phyloP scores from a whole-genome alignment of 2,797 vertebrate genomes.

The Microtus obscurus region DNA sequence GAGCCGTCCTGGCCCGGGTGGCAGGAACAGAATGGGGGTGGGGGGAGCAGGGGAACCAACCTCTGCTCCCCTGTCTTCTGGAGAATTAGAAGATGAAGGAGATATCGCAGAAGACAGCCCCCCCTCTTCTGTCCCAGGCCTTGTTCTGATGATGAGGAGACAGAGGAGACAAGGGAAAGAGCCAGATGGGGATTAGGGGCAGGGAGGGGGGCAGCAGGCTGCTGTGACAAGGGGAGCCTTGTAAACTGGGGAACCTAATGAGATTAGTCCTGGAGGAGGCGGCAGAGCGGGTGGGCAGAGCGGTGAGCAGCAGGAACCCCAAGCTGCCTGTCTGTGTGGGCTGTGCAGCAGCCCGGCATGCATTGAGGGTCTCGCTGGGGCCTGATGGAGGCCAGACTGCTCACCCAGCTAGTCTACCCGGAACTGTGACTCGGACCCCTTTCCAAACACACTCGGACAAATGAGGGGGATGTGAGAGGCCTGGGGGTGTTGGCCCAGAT shows the following conservation, averaged over 20 bases:
- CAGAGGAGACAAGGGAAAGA: background rate
- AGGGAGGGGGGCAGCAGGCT: background rate
- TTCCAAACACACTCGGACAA: background rate
- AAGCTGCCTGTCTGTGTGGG: background rate
- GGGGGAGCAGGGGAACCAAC: background rate
- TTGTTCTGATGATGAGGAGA: background rate
- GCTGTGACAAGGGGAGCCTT: background rate
- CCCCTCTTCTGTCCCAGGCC: background rate
- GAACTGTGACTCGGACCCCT: background rate
- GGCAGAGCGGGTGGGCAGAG: background rate
- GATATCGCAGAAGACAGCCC: too few species aligned
- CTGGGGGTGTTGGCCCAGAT: background rate
- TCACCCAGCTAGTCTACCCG: background rate
- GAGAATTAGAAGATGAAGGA: background rate
- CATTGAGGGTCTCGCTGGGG: background rate
- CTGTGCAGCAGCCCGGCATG: background rate
- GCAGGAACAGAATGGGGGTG: background rate
- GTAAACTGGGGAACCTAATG: background rate
- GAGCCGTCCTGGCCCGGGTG: background rate
- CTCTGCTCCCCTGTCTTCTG: background rate
- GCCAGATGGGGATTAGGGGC: slow-evolving; percentile 51
- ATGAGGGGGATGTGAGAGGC: background rate
- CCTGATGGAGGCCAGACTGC: background rate
- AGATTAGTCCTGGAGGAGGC: slow-evolving; percentile 32
- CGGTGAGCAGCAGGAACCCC: background rate